Conservation (phyloP, 2,113 vertebrate species). For the Ivindomyrus marchei region DNA sequence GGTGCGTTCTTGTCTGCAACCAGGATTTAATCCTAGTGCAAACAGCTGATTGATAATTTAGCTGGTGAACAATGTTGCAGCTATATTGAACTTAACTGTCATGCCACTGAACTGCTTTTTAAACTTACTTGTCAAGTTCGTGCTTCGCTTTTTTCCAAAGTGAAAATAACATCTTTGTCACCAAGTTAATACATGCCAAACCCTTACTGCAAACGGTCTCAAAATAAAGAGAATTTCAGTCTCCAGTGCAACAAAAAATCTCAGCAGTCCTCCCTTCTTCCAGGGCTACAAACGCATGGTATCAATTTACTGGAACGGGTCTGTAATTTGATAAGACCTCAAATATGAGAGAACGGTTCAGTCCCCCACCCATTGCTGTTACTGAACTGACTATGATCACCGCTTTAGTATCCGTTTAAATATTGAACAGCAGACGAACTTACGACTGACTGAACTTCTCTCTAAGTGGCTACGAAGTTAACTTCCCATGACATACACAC, state of each 20-base stretch:
- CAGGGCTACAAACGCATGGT: slow-evolving; percentile 5
- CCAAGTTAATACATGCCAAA: not conserved
- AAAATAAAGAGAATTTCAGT: not conserved
- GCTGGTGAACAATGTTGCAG: not conserved
- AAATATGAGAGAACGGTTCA: not conserved
- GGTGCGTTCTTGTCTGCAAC: not conserved
- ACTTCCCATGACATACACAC: not conserved
- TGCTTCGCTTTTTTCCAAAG: not conserved
- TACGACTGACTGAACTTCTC: not conserved
- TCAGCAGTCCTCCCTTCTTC: not conserved
- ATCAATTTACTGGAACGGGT: slow-evolving; percentile 16
- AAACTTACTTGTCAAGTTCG: not conserved
- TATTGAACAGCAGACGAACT: not conserved
- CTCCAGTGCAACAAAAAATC: not conserved
- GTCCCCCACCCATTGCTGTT: not conserved
- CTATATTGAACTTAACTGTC: not conserved
- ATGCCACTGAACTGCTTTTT: not conserved
- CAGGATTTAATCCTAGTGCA: not conserved
- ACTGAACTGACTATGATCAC: not conserved
- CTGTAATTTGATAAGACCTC: slow-evolving; percentile 13
- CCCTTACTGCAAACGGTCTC: not conserved
- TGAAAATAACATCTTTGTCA: not conserved
- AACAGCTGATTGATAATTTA: not conserved
- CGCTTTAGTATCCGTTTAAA: not conserved
- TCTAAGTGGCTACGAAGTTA: not conserved